A percentile compares a stretch with the other conserved stretches of the same genome.
phyloP scores from a whole-genome alignment of 2,888 invertebrate genomes.

The Perdita meconis region DNA sequence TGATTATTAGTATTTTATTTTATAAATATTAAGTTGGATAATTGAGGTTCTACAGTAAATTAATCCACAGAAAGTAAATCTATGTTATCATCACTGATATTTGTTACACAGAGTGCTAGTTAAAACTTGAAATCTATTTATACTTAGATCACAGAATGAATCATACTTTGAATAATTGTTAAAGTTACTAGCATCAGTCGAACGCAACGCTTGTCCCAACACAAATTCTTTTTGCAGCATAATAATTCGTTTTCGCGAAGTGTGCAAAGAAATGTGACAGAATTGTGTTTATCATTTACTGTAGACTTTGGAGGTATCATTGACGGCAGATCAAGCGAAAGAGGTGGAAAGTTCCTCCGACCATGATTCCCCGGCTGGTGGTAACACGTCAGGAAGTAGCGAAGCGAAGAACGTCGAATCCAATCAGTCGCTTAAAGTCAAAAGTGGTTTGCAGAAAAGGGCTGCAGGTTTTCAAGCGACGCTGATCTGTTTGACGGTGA shows the following conservation, averaged over 20 bases:
- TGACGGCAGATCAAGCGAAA: constrained; percentile 92
- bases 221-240: not conserved
- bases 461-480: constrained; percentile 98
- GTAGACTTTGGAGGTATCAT: constrained; percentile 94
- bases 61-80: too few species aligned
- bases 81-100: too few species aligned
- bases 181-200: too few species aligned
- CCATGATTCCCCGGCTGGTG: constrained; percentile 88
- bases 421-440: constrained; percentile 88
- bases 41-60: too few species aligned
- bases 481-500: constrained; percentile 95
- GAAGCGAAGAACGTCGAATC: constrained; percentile 83
- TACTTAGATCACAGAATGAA: too few species aligned
- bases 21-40: too few species aligned
- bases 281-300: constrained; percentile 45
- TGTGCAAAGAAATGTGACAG: not conserved
- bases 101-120: too few species aligned
- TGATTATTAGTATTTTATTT: too few species aligned
- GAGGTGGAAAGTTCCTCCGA: constrained; percentile 93
- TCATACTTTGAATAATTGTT: too few species aligned
- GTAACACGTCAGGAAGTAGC: constrained; percentile 85
- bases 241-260: not conserved
- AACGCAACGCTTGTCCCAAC: not conserved
- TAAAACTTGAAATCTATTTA: too few species aligned
- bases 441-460: constrained; percentile 92